phyloP scores from a whole-genome alignment of 2,797 vertebrate species.

The Falco biarmicus region DNA sequence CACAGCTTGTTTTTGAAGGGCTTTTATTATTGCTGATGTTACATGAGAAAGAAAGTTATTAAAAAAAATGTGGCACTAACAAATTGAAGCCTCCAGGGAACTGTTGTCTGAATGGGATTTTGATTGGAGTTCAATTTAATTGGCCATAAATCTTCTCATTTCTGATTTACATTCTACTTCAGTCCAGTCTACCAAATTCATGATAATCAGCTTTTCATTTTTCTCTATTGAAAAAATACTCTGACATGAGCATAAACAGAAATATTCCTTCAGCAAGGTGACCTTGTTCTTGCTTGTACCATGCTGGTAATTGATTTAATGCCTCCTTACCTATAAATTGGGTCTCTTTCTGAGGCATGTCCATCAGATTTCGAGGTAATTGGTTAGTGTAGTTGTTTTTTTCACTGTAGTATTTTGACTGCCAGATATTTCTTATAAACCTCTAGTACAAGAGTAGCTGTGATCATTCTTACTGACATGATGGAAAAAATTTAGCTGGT shows the following conservation, averaged over 20 bases:
- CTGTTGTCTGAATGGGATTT: conserved; percentile 67
- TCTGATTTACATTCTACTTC: conserved; percentile 64
- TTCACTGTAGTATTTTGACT: neutral
- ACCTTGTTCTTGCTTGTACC: conserved; percentile 49
- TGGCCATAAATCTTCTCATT: conserved; percentile 57
- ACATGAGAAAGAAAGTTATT: conserved; percentile 64
- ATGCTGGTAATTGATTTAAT: conserved; percentile 60
- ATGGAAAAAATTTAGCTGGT: neutral
- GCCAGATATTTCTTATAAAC: conserved; percentile 9
- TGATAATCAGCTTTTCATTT: conserved; percentile 63
- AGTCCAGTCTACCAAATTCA: conserved; percentile 57
- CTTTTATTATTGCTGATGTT: conserved; percentile 61
- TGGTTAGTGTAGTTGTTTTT: neutral
- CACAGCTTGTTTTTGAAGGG: conserved; percentile 39
- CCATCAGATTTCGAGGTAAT: neutral
- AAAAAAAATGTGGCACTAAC: conserved; percentile 65
- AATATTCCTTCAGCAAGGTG: conserved; percentile 65
- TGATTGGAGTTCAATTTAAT: conserved; percentile 75
- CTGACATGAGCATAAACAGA: conserved; percentile 53
- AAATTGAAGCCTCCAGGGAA: conserved; percentile 65
- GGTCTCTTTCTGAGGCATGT: conserved; percentile 24
- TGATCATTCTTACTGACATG: neutral
- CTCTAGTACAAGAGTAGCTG: neutral
- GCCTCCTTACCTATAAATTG: conserved; percentile 17
- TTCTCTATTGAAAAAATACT: conserved; percentile 52